These are phyloP conservation scores for Automeris io DNA, from an alignment of 2,888 invertebrate genomes.

Conservation along the genomic window DNA sequence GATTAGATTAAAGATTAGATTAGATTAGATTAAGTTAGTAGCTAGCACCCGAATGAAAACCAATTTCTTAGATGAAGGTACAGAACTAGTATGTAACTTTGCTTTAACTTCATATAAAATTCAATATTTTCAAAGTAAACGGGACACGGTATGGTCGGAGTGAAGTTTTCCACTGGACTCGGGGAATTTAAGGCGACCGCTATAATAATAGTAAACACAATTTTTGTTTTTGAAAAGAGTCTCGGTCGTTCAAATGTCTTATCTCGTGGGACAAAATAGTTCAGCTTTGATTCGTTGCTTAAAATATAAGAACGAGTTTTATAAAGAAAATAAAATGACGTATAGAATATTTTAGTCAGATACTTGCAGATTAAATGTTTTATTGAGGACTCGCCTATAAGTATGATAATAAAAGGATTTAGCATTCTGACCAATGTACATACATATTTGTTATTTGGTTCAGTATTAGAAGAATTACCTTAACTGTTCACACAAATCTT, in stretches of 20 bases:
- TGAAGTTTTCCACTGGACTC: constrained; percentile 10
- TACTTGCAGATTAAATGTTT: constrained; percentile 2
- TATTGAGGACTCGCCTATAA: too few species aligned
- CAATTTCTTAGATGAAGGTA: not conserved
- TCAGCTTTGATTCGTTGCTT: constrained; percentile 62
- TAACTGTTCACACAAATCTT: not conserved
- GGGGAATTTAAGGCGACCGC: constrained; percentile 41
- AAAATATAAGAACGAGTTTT: constrained; percentile 32
- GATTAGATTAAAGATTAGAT: not conserved
- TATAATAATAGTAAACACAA: constrained; percentile 61
- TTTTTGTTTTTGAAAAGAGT: constrained; percentile 54
- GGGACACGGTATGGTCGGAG: constrained; percentile 5
- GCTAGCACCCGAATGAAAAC: not conserved
- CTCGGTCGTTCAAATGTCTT: constrained; percentile 44
- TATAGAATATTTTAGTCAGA: too few species aligned
- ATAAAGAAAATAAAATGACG: too few species aligned
- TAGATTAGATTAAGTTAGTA: not conserved
- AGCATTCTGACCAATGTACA: too few species aligned
- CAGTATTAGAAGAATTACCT: not conserved
- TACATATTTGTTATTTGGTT: not conserved
- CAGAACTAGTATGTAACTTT: not conserved
- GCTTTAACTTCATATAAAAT: constrained; percentile 40
- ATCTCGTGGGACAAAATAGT: constrained; percentile 42
- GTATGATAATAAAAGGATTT: too few species aligned
- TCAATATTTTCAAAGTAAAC: constrained; percentile 38